A percentile compares a stretch with the other conserved stretches of the same genome.
Evolutionary conservation across 2,113 vertebrate genomes (phyloP).

Genomic region (Lipophrys pholis): DNA sequence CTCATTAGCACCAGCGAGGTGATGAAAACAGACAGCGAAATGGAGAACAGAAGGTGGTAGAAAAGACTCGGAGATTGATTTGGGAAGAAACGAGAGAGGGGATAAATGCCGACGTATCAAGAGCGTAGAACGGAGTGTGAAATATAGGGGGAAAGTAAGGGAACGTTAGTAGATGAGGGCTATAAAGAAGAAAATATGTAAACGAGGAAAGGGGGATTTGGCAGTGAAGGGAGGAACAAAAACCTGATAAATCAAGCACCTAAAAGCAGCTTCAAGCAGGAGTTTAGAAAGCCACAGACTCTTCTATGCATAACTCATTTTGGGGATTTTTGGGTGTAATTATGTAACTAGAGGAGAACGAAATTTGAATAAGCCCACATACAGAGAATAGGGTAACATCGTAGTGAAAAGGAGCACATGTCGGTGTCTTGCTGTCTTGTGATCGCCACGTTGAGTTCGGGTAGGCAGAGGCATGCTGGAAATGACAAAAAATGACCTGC

Average conservation of each 20-base stretch:
- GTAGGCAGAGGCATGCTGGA: no score
- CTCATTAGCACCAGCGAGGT: constrained; percentile 53
- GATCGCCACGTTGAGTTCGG: no score
- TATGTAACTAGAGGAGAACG: neutral
- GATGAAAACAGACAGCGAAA: constrained; percentile 53
- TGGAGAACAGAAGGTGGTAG: constrained; percentile 35
- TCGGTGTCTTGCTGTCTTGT: no score
- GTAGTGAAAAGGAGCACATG: no score
- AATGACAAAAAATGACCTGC: no score
- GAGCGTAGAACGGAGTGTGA: neutral
- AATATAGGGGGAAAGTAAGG: neutral
- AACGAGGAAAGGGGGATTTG: neutral
- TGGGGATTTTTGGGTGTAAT: neutral
- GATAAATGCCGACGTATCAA: neutral
- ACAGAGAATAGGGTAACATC: no score
- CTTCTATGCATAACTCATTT: neutral
- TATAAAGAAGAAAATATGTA: neutral
- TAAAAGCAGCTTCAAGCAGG: neutral
- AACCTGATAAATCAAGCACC: neutral
- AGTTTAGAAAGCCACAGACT: constrained; percentile 2
- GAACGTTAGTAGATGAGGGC: neutral
- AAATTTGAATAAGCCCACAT: neutral
- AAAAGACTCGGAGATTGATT: neutral
- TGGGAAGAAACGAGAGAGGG: neutral
- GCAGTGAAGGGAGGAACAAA: neutral